Base-by-base conservation (phyloP, 1,140 invertebrate species). In the Pomacea maculata region DNA sequence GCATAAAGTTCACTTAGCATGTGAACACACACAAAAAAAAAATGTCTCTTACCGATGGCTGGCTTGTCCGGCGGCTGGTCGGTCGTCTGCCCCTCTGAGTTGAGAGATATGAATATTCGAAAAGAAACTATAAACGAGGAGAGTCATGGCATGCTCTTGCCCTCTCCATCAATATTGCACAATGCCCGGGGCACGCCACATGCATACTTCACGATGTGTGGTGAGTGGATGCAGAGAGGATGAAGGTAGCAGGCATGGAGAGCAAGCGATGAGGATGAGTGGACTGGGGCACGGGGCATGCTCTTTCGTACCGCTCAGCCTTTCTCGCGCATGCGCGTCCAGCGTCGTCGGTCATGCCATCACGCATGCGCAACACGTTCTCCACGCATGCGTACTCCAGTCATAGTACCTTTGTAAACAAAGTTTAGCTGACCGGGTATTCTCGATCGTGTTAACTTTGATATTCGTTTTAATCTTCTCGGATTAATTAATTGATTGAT, bases 31-130 rank as follows among this genome's bases (percentile, higher is more conserved):
- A 74, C 73, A 10, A 75, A 79, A 19, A 57, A 83, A 83, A 63
- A 73, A 83, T 45, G 65, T 29, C n/a, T 65, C 77, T 65, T 78
- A 78, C 77, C 77, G 73, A 61, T 25, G 63, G 76, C 75, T 19
- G 75, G 73, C 65, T 73, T 63, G n/a, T 85, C 83, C 19, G 15
- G 63, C 29, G 82, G 70, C 55, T 68, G 52, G 65, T 78, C 68
- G 19, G 83, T 81, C 21, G 81, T 71, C 9, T 86, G 90, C 88
- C 93, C 94, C 91, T 94, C 94, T 95, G 94, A 93, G 92, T 94
- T 94, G 93, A 95, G 93, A 93, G 93, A 95, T 93, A 95, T 94
- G 94, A 95, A 95, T 93, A 95, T 94, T 94, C 93, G 94, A 93
- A 95, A 94, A 94, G 94, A 94, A 92, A 95, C 94, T 95, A 94